Percentiles rank a stretch among this genome's conserved stretches.
Evolutionary conservation across 2,888 invertebrate species (phyloP).

Genomic region (Macrosiphum euphorbiae): DNA sequence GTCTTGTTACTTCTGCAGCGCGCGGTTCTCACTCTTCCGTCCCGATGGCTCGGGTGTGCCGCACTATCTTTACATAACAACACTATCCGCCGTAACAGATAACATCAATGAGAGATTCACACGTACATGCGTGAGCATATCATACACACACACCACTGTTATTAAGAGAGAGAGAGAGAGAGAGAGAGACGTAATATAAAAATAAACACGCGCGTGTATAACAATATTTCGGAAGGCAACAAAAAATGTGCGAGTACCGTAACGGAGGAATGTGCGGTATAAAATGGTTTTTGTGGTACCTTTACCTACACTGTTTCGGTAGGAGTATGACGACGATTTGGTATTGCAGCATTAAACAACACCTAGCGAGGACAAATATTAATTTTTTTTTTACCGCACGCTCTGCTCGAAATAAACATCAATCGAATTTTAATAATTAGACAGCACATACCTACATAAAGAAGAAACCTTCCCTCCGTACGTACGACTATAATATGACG

Average conservation of each 20-base stretch:
- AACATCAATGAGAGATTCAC: slow-evolving; percentile 64
- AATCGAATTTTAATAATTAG: background rate
- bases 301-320: no score
- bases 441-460: background rate
- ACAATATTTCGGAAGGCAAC: background rate
- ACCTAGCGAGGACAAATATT: no score
- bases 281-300: background rate
- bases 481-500: no score
- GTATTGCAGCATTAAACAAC: no score
- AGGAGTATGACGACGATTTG: no score
- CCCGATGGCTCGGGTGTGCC: slow-evolving; percentile 47
- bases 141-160: slow-evolving; percentile 26
- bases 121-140: slow-evolving; percentile 57
- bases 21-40: slow-evolving; percentile 60
- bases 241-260: slow-evolving; percentile 49
- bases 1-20: background rate
- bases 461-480: background rate
- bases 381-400: background rate
- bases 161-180: background rate
- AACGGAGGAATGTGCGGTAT: slow-evolving; percentile 17
- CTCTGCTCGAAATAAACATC: background rate
- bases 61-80: slow-evolving; percentile 59
- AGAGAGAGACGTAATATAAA: slow-evolving; percentile 12
- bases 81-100: slow-evolving; percentile 51
- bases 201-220: background rate